Conservation (phyloP, 2,113 vertebrate genomes). For the Hippocampus comes region DNA sequence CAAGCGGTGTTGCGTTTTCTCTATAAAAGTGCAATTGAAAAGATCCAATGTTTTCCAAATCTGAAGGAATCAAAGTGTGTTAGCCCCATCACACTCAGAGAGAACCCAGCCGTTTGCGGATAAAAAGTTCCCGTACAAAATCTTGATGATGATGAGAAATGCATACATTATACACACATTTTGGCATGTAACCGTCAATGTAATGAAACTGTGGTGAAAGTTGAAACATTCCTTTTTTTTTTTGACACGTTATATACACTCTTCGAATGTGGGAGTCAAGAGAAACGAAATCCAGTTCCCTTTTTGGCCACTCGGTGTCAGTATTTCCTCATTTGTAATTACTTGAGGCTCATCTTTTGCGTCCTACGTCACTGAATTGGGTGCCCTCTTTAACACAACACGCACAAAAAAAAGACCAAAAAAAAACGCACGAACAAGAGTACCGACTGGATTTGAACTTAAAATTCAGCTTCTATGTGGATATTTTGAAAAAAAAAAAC, state of each 20-base stretch:
- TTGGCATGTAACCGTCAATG: not conserved
- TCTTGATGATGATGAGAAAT: not conserved
- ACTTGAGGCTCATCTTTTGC: not conserved
- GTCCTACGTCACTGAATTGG: not conserved
- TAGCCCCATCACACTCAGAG: not conserved
- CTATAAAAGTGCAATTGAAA: constrained; percentile 1
- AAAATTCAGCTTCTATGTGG: not conserved
- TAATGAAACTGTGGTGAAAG: not conserved
- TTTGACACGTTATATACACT: not conserved
- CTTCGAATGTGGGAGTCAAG: not conserved
- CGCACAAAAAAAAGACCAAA: not conserved
- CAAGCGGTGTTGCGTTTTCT: not conserved
- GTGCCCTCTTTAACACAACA: constrained; percentile 29
- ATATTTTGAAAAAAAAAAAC: not conserved
- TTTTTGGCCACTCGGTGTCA: constrained; percentile 52
- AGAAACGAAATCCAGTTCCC: constrained; percentile 28
- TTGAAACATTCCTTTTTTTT: too few species aligned
- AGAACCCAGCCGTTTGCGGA: not conserved
- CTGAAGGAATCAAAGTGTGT: not conserved
- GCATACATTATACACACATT: not conserved
- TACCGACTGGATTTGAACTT: not conserved
- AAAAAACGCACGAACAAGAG: not conserved
- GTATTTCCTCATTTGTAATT: constrained; percentile 28
- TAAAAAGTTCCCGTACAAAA: not conserved
- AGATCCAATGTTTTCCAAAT: not conserved